phyloP scores from a whole-genome alignment of 2,113 vertebrate species.

The rabbit (Oryctolagus cuniculus) region mOryCun1.1 NC_091434.1:85960501-85961000 shows the following conservation, averaged over 20 bases:
- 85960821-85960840: conserved; percentile 25
- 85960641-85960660: conserved; percentile 47
- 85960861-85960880: conserved; percentile 57
- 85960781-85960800: conserved; percentile 7
- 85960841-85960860: conserved; percentile 47
- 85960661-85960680: conserved; percentile 45
- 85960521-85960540: conserved; percentile 51
- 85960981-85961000: conserved; percentile 70
- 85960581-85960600: conserved; percentile 52
- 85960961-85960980: conserved; percentile 48
- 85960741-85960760: not conserved
- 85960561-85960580: conserved; percentile 51
- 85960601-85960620: conserved; percentile 35
- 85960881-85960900: conserved; percentile 51
- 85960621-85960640: conserved; percentile 65
- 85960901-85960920: conserved; percentile 29
- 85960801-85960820: not conserved
- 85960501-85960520: conserved; percentile 9
- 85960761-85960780: conserved; percentile 41
- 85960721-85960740: conserved; percentile 18
- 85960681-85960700: not conserved
- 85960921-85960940: not conserved
- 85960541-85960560: conserved; percentile 56
- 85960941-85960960: conserved; percentile 62
- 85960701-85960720: not conserved